phyloP scores from a whole-genome alignment of 2,888 invertebrate genomes.

The Ormyrus nitidulus region DNA sequence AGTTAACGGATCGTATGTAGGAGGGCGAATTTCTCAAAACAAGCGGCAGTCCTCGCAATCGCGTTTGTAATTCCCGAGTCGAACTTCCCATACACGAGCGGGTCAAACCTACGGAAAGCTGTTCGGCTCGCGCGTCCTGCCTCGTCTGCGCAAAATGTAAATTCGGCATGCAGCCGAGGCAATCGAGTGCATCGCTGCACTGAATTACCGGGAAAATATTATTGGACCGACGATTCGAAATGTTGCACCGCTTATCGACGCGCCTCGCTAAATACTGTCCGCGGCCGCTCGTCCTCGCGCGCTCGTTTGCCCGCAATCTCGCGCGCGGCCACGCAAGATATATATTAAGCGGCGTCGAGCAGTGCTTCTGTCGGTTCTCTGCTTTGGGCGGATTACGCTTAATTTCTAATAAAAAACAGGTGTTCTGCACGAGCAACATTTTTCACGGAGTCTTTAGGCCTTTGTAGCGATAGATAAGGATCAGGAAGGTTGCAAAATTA shows the following conservation, averaged over 20 bases:
- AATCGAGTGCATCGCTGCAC: neutral
- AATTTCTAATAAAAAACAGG: too few relatives aligned
- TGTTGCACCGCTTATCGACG: constrained; percentile 20
- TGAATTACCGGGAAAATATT: constrained; percentile 43
- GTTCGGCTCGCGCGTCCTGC: neutral
- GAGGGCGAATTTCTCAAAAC: neutral
- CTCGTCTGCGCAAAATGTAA: neutral
- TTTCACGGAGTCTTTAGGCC: too few relatives aligned
- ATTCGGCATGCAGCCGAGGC: neutral
- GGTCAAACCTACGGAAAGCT: neutral
- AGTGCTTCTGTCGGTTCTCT: too few relatives aligned
- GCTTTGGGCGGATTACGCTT: too few relatives aligned
- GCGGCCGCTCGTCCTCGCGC: constrained; percentile 2
- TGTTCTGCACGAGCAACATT: too few relatives aligned
- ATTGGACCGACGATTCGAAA: constrained; percentile 10
- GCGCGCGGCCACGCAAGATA: neutral
- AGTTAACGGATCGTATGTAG: too few relatives aligned
- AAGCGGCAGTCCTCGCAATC: neutral
- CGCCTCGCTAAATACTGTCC: constrained; percentile 16
- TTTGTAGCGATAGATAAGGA: too few relatives aligned
- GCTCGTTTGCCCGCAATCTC: neutral
- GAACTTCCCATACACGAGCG: too few relatives aligned
- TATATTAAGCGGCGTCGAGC: neutral
- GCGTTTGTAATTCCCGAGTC: too few relatives aligned
- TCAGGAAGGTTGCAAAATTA: too few relatives aligned